phyloP scores from a whole-genome alignment of 2,888 invertebrate genomes.

The Lasioglossum morio region DNA sequence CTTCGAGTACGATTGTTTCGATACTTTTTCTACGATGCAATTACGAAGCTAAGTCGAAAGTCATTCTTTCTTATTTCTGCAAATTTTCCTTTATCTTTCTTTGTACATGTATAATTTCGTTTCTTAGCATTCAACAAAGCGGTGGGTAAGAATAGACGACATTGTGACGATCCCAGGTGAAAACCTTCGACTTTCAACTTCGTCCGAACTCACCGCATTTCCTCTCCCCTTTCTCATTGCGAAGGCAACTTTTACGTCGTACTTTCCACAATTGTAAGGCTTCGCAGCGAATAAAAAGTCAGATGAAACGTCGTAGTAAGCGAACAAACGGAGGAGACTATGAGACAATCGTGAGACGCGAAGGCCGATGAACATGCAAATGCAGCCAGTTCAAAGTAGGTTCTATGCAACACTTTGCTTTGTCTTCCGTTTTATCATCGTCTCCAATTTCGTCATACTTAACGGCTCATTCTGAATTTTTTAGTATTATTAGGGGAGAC shows the following conservation, averaged over 20 bases:
- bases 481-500: background rate
- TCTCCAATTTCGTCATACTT: background rate
- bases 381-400: background rate
- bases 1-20: background rate
- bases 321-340: slow-evolving; percentile 13
- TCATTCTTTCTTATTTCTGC: no score
- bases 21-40: background rate
- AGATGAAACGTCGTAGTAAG: background rate
- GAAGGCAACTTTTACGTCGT: slow-evolving; percentile 13
- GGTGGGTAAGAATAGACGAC: background rate
- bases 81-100: background rate
- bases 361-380: slow-evolving; percentile 13
- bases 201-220: background rate
- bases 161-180: slow-evolving; percentile 21
- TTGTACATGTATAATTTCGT: background rate
- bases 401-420: background rate
- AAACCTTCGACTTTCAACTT: slow-evolving; percentile 29
- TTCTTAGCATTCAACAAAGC: background rate
- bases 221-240: slow-evolving; percentile 16
- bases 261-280: background rate
- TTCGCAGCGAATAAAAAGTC: slow-evolving; percentile 22
- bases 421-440: background rate
- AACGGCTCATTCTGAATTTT: background rate
- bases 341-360: slow-evolving; percentile 24
- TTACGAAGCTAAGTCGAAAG: background rate